These are phyloP conservation scores for Onchidella celtica DNA, from an alignment of 2,888 invertebrate genomes.

Conservation along the genomic window DNA sequence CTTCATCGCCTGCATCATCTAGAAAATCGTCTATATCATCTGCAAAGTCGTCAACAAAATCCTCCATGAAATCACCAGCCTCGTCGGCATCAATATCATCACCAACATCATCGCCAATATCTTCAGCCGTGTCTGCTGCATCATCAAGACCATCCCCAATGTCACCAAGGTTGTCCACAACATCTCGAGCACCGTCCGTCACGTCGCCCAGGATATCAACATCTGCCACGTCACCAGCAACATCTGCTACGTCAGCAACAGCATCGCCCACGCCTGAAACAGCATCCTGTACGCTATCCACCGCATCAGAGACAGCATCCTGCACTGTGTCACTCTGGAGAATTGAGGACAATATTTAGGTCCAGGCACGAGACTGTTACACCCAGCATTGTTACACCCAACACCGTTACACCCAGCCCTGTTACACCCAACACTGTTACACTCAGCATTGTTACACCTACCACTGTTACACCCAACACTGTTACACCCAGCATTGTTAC, in stretches of 20 bases:
- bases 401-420: too few relatives aligned
- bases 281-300: constrained; percentile 21
- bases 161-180: constrained; percentile 25
- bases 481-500: too few relatives aligned
- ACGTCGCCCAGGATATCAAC: background rate
- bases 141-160: constrained; percentile 20
- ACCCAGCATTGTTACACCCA: too few relatives aligned
- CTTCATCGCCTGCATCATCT: constrained; percentile 22
- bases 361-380: too few relatives aligned
- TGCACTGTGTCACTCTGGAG: constrained; percentile 1
- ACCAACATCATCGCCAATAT: background rate
- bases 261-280: constrained; percentile 20
- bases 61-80: background rate
- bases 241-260: constrained; percentile 2
- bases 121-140: background rate
- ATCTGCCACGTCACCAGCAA: background rate
- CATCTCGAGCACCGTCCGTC: constrained; percentile 22
- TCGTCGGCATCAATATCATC: constrained; percentile 11
- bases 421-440: too few relatives aligned
- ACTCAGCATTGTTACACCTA: too few relatives aligned
- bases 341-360: too few relatives aligned
- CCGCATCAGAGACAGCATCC: constrained; percentile 36
- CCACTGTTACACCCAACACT: too few relatives aligned
- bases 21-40: constrained; percentile 22
- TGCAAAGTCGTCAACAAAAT: background rate